Conservation (phyloP, 1,140 invertebrate species). For the Zaprionus inermis region DNA sequence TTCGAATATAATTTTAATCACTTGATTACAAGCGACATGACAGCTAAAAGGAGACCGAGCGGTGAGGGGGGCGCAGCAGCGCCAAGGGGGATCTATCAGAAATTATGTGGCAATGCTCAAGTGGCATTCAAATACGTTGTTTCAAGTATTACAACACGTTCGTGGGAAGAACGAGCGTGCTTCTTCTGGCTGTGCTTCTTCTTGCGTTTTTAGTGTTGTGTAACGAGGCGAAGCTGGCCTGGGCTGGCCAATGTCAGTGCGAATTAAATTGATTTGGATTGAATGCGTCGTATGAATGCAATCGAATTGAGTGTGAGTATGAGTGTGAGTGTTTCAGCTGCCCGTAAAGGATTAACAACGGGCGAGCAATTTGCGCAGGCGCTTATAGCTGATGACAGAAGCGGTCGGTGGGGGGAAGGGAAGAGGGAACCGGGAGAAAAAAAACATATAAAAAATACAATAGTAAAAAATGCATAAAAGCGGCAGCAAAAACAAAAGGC, state of each 20-base stretch:
- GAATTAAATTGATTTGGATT: conserved; percentile 55
- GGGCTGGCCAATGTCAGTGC: conserved; percentile 42
- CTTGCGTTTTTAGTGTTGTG: conserved; percentile 15
- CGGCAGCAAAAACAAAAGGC: conserved; percentile 69
- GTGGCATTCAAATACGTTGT: conserved; percentile 66
- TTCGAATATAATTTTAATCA: conserved; percentile 73
- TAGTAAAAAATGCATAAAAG: conserved; percentile 48
- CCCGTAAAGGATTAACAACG: conserved; percentile 56
- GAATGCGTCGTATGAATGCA: conserved; percentile 3
- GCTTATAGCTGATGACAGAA: conserved; percentile 66
- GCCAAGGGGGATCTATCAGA: conserved; percentile 54
- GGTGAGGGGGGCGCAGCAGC: conserved; percentile 19
- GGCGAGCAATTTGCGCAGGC: conserved; percentile 76
- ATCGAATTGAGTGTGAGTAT: background rate
- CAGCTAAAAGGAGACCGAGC: conserved; percentile 67
- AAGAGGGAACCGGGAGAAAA: conserved; percentile 1
- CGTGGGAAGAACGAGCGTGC: background rate
- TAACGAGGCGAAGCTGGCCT: conserved; percentile 17
- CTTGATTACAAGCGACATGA: conserved; percentile 81
- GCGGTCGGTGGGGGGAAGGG: conserved; percentile 11
- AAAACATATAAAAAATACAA: conserved; percentile 17
- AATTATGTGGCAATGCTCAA: conserved; percentile 56
- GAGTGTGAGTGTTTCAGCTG: conserved; percentile 7
- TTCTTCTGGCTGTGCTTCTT: conserved; percentile 3
- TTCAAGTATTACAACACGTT: conserved; percentile 7